Percentiles rank a stretch among this genome's conserved stretches.
Conservation (phyloP, 2,113 vertebrate genomes). For the Pollachius pollachius region DNA sequence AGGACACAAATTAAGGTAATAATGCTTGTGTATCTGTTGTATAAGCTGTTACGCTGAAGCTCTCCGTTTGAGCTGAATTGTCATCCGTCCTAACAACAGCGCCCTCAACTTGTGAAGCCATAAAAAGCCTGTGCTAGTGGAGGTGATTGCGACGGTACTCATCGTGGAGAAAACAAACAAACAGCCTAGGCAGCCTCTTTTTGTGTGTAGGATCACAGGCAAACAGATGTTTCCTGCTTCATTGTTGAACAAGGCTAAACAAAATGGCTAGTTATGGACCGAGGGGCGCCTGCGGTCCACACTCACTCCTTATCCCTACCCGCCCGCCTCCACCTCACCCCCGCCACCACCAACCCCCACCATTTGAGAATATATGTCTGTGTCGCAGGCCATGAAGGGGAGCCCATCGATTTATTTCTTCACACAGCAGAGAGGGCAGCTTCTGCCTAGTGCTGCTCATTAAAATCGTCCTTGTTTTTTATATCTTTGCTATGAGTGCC, state of each 20-base stretch:
- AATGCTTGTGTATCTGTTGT: neutral
- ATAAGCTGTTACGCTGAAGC: neutral
- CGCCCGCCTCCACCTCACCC: slow-evolving; percentile 19
- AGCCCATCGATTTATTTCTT: too few relatives aligned
- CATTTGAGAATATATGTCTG: too few relatives aligned
- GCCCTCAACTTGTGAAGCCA: neutral
- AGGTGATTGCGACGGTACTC: neutral
- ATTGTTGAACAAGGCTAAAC: slow-evolving; percentile 68
- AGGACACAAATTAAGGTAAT: too few relatives aligned
- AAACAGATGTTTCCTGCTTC: slow-evolving; percentile 71
- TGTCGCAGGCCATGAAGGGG: too few relatives aligned
- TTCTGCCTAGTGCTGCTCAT: too few relatives aligned
- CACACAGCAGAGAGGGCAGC: too few relatives aligned
- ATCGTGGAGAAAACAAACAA: neutral
- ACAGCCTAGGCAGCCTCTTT: slow-evolving; percentile 38
- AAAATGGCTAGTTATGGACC: slow-evolving; percentile 47
- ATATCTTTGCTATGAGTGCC: too few relatives aligned
- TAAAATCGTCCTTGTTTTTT: too few relatives aligned
- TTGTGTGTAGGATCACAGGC: slow-evolving; percentile 36
- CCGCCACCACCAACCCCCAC: slow-evolving; percentile 4
- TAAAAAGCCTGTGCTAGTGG: neutral
- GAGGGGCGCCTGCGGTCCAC: slow-evolving; percentile 40
- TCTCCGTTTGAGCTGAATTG: neutral
- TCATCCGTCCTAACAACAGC: neutral
- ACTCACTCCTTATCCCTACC: neutral